Conservation (phyloP, 1,140 invertebrate species). For the Drosophila simulans region DNA sequence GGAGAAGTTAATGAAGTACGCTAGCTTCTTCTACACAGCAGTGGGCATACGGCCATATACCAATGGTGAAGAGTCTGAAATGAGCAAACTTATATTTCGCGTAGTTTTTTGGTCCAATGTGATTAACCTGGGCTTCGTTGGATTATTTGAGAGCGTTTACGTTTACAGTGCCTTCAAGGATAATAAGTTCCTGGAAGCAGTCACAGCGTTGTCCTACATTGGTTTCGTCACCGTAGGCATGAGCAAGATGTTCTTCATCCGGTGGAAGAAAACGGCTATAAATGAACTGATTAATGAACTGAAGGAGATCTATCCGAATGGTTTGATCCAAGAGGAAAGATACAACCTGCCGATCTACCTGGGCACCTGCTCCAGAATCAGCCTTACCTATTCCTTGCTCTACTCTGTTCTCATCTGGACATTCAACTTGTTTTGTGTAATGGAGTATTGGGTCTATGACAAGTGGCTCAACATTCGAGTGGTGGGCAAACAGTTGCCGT, state of each 20-base stretch:
- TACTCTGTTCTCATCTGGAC: constrained; percentile 73
- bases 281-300: constrained; percentile 44
- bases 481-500: constrained; percentile 56
- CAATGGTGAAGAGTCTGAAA: background rate
- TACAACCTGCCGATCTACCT: constrained; percentile 46
- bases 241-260: constrained; percentile 61
- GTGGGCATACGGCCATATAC: constrained; percentile 54
- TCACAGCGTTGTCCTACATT: constrained; percentile 66
- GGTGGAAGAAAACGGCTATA: constrained; percentile 34
- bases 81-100: background rate
- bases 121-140: constrained; percentile 29
- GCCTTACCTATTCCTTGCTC: constrained; percentile 43
- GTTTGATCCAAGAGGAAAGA: constrained; percentile 10
- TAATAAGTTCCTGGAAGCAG: constrained; percentile 49
- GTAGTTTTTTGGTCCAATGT: constrained; percentile 43
- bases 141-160: constrained; percentile 38
- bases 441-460: constrained; percentile 64
- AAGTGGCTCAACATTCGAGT: constrained; percentile 41
- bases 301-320: constrained; percentile 50
- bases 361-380: constrained; percentile 36
- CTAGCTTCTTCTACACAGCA: constrained; percentile 55
- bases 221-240: constrained; percentile 58
- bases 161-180: constrained; percentile 22
- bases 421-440: constrained; percentile 61
- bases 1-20: constrained; percentile 53